A percentile compares a stretch with the other conserved stretches of the same genome.
Evolutionary conservation across 2,797 vertebrate genomes (phyloP).

Genomic region (Gallinago solitaria): DNA sequence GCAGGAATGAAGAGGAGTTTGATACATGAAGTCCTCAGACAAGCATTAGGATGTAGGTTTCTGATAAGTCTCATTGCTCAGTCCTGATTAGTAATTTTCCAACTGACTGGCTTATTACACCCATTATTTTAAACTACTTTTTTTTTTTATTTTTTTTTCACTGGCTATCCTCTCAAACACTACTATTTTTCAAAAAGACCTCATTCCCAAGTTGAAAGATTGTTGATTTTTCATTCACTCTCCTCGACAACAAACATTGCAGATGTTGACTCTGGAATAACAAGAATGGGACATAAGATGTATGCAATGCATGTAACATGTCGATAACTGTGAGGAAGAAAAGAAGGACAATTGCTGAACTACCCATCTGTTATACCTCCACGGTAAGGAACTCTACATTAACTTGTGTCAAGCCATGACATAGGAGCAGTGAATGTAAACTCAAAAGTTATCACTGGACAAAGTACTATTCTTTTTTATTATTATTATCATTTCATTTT

Average conservation of each 20-base stretch:
- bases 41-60: background rate
- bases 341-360: background rate
- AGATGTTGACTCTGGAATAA: background rate
- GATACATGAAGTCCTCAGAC: background rate
- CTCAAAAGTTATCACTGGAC: background rate
- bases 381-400: background rate
- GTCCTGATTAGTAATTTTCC: slow-evolving; percentile 11
- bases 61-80: background rate
- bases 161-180: background rate
- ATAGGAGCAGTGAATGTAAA: background rate
- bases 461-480: background rate
- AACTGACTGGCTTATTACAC: background rate
- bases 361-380: background rate
- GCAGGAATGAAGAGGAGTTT: background rate
- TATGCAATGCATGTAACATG: background rate
- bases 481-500: background rate
- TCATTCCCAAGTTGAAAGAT: background rate
- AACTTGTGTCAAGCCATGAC: background rate
- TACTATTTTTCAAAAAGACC: background rate
- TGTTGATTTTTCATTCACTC: background rate
- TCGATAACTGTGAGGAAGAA: background rate
- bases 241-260: background rate
- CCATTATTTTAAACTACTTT: background rate
- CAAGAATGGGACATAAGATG: background rate
- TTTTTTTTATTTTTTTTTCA: background rate